Base-by-base conservation (phyloP, 2,888 invertebrate species). In the Heliconius ethilla region DNA sequence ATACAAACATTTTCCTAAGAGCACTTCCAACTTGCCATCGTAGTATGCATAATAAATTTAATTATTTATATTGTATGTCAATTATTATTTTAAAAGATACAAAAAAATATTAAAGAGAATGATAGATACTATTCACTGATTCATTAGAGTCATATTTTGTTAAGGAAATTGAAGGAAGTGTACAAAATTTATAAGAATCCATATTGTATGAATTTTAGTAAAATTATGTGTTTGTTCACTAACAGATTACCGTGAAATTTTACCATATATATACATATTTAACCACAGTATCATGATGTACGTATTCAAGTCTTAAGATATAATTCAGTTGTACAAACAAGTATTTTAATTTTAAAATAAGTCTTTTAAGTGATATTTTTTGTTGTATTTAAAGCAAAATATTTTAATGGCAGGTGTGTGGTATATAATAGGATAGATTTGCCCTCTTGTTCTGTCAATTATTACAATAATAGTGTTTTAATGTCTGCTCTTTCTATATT, bases 391-490 rank as follows among this genome's bases (percentile, higher is more conserved):
- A 37, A 63, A 10, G 63, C 18, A 62, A 45, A 27, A 27, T 40
- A 18, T n/a, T 18, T 45, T 62, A 45, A 51, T 37, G 62, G 9
- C 11, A 69, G 76, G 79, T 79, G 76, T 70, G 77, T 69, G 75
- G 55, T 77, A 55, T 77, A 55, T 33, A 33, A 33, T 51, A 70
- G 88, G 87, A 88, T 83, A 85, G 85, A 87, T 86, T 82, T 81
- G 88, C 88, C 89, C 89, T 89, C 89, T 89, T 89, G 89, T 89
- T 89, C 87, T 84, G 87, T 89, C 87, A 82, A 82, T 81, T 81
- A 80, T 65, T 55, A 76, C 65, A 73, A 62, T 63, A 33, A 62
- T 37, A 10, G 59, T 51, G 51, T 70, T 65, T 74, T 13, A 65
- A 75, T 75, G 78, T 78, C 77, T 79, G 66, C 75, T 75, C 70